These are phyloP conservation scores for Dendrolimus kikuchii DNA, from an alignment of 1,140 invertebrate species.

Conservation along the genomic window DNA sequence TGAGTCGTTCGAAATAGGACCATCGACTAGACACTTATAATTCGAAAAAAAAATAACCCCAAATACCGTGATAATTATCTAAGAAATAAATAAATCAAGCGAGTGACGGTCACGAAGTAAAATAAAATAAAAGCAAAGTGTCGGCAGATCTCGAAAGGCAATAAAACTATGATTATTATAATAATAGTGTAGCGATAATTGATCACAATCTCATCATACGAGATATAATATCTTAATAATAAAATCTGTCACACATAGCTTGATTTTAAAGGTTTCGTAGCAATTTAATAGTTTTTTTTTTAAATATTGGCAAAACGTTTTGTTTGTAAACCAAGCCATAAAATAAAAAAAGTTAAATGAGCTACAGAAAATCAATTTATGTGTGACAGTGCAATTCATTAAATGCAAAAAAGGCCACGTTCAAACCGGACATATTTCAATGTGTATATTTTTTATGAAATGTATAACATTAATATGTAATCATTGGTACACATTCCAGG, in stretches of 20 bases:
- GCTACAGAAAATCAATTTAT: too few relatives aligned
- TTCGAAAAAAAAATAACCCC: constrained; percentile 40
- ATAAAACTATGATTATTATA: constrained; percentile 50
- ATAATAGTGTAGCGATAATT: constrained; percentile 49
- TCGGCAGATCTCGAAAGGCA: constrained; percentile 49
- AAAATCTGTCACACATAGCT: constrained; percentile 1
- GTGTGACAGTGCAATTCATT: constrained; percentile 5
- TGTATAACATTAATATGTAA: constrained; percentile 42
- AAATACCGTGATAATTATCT: constrained; percentile 20
- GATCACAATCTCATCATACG: constrained; percentile 51
- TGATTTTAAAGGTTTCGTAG: too few relatives aligned
- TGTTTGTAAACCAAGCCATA: too few relatives aligned
- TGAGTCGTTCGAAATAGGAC: constrained; percentile 10
- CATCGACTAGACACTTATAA: constrained; percentile 56
- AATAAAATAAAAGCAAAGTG: constrained; percentile 36
- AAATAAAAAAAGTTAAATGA: too few relatives aligned
- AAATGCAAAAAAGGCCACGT: constrained; percentile 44
- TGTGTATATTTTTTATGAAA: constrained; percentile 45
- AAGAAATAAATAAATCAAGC: constrained; percentile 48
- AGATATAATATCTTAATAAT: constrained; percentile 47
- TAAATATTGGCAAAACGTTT: too few relatives aligned
- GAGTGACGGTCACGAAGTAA: constrained; percentile 31
- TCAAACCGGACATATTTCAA: constrained; percentile 16
- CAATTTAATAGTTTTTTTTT: too few relatives aligned
- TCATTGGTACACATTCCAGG: constrained; percentile 50